These are phyloP conservation scores for Platycnemis pennipes DNA, from an alignment of 2,888 invertebrate genomes.

Conservation along the genomic window DNA sequence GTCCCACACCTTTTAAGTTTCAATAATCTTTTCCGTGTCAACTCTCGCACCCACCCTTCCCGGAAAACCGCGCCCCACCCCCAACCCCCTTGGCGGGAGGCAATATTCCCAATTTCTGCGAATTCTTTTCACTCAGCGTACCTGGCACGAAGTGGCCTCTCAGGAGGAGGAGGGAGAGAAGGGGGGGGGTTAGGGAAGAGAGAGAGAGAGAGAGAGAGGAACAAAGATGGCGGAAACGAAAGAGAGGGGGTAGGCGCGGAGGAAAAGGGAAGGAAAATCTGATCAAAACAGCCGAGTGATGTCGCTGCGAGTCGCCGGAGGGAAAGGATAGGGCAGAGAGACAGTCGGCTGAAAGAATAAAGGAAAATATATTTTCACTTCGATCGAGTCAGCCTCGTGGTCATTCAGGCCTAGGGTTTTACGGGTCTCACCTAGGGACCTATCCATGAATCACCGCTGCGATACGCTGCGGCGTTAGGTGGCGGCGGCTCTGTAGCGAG, in stretches of 20 bases:
- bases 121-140: not conserved
- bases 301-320: not conserved
- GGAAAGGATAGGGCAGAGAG: not conserved
- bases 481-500: no score
- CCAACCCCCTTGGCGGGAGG: not conserved
- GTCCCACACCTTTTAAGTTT: not conserved
- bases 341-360: no score
- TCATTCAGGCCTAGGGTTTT: no score
- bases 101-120: conserved; percentile 31
- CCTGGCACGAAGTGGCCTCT: not conserved
- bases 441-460: no score
- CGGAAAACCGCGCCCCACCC: not conserved
- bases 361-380: no score
- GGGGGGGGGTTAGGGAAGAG: not conserved
- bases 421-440: no score
- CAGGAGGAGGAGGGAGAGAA: not conserved
- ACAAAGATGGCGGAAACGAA: not conserved
- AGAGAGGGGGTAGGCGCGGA: not conserved
- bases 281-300: not conserved
- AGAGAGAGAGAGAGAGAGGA: not conserved
- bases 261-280: not conserved
- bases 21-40: not conserved
- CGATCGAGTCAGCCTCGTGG: no score
- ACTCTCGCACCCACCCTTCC: not conserved
- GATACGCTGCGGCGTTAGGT: no score